A percentile compares a stretch with the other conserved stretches of the same genome.
These are phyloP conservation scores for Tiphia femorata DNA, from an alignment of 2,888 invertebrate species.

Conservation along the genomic window DNA sequence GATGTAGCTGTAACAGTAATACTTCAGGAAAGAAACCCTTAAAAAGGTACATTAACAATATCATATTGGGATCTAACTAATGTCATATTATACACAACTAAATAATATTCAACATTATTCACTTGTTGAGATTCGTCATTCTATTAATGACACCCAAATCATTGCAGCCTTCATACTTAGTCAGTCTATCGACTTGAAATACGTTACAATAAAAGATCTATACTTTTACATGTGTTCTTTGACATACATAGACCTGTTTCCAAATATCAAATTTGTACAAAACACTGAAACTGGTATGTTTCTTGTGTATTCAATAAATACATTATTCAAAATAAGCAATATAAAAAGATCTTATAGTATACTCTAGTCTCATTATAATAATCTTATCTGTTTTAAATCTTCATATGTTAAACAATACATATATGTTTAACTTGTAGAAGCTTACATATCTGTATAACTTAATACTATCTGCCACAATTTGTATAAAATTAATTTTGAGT, in stretches of 20 bases:
- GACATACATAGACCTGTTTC: constrained; percentile 15
- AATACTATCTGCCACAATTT: constrained; percentile 25
- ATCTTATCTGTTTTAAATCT: constrained; percentile 11
- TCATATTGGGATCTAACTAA: constrained; percentile 12
- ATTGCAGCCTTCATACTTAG: constrained; percentile 23
- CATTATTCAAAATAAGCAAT: constrained; percentile 28
- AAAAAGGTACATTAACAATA: constrained; percentile 16
- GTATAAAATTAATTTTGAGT: constrained; percentile 15
- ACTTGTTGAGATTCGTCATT: constrained; percentile 2
- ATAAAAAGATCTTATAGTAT: constrained; percentile 28
- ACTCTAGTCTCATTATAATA: constrained; percentile 13
- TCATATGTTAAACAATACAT: constrained; percentile 17
- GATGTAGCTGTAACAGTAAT: no score
- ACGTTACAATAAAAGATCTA: constrained; percentile 6
- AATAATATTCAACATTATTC: constrained; percentile 13
- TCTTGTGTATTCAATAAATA: constrained; percentile 42
- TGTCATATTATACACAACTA: constrained; percentile 31
- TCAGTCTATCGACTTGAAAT: constrained; percentile 24
- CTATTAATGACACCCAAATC: constrained; percentile 16
- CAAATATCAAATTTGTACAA: constrained; percentile 45
- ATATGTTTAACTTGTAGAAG: neutral
- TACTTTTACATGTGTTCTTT: constrained; percentile 4
- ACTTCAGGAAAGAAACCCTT: constrained; percentile 12
- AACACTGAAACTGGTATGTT: constrained; percentile 23
- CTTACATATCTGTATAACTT: neutral